Base-by-base conservation (phyloP, 2,888 invertebrate species). In the Muschampia plurimacula region DNA sequence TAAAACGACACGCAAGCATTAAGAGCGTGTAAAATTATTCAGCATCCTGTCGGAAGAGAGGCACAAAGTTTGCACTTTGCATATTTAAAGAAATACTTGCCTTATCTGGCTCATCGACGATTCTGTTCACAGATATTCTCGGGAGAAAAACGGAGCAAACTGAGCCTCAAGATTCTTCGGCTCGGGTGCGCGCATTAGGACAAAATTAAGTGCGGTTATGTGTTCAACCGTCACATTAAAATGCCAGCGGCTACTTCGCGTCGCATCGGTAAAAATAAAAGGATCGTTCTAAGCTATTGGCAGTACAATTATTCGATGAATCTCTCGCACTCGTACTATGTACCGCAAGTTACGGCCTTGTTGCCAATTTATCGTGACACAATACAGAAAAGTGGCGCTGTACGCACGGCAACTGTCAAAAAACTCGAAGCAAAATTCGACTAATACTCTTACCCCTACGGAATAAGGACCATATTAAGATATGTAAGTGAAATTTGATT, bases 121-220 rank as follows among this genome's bases (percentile, higher is more conserved):
- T 92, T 90, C 89, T 82, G 87, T 87, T 84, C 88, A 83, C 87
- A 89, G 91, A 92, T 92, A 92, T 89, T 87, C 86, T 78, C 79
- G 68, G 75, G 84, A 89, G 67, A 89, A 89, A 92, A 92, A 90
- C 86, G 84, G 84, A 86, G 84, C 81, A 76, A 81, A 84, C 82
- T 80, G 82, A 85, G 86, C 83, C 79, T 76, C 80, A 80, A 83
- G 88, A 92, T 89, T 89, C 90, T 87, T 89, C 84, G 83, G 83
- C 84, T 81, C 83, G 77, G 81, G 80, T 83, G 87, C 91, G 87
- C 91, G 88, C 90, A 91, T 94, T 92, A 93, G 93, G 91, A 88
- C 89, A 89, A 92, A 92, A 93, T 93, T 93, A 93, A 94, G 94
- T 94, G 93, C 90, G 84, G 89, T 93, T 92, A 92, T 93, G 89